phyloP scores from a whole-genome alignment of 2,113 vertebrate species.

The Dasyprocta punctata region DNA sequence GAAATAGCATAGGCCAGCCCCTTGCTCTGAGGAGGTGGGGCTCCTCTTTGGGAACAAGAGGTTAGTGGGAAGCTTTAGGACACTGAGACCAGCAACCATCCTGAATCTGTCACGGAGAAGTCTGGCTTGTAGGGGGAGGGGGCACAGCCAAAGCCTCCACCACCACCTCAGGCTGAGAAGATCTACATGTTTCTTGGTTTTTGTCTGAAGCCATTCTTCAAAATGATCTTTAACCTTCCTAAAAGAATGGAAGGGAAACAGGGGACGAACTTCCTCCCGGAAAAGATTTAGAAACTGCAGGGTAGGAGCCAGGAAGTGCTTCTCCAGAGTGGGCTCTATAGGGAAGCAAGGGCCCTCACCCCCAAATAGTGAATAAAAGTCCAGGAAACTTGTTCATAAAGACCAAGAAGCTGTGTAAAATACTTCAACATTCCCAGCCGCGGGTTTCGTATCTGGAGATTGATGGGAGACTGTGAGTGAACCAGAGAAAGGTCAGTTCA shows the following conservation, averaged over 20 bases:
- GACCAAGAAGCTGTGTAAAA: constrained; percentile 1
- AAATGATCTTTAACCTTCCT: constrained; percentile 14
- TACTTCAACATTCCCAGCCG: not conserved
- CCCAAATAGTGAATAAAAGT: not conserved
- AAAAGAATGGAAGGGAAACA: not conserved
- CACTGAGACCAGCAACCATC: constrained; percentile 1
- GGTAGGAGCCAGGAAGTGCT: not conserved
- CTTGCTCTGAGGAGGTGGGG: constrained; percentile 74
- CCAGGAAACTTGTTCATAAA: not conserved
- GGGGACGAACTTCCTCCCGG: not conserved
- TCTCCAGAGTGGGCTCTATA: not conserved
- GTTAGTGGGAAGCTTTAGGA: constrained; percentile 24
- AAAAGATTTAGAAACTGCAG: not conserved
- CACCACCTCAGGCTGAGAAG: not conserved
- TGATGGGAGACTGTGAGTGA: not conserved
- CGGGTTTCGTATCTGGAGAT: not conserved
- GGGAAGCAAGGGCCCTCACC: not conserved
- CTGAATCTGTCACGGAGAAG: not conserved
- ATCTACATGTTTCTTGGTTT: not conserved
- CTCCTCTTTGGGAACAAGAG: constrained; percentile 62
- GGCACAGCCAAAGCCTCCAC: not conserved
- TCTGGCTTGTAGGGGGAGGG: not conserved
- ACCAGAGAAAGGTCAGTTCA: not conserved
- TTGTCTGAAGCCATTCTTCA: not conserved
- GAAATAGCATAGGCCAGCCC: constrained; percentile 80